Conservation (phyloP, 2,113 vertebrate genomes). For the Podiceps cristatus region DNA sequence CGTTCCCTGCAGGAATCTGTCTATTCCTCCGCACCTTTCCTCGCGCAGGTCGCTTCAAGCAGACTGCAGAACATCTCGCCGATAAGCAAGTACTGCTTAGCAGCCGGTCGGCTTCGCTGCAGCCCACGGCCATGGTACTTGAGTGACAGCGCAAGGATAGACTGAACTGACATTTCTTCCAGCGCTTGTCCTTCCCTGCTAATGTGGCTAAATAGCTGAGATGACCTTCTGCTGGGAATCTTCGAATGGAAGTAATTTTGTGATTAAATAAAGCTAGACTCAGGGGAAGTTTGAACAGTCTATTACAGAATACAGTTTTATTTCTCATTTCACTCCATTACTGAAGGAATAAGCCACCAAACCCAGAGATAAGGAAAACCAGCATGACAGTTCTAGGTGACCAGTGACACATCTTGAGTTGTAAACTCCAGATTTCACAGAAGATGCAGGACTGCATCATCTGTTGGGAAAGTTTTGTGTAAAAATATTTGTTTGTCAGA, state of each 20-base stretch:
- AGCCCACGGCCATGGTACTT: not conserved
- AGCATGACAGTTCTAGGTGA: not conserved
- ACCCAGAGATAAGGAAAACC: not conserved
- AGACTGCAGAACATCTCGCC: not conserved
- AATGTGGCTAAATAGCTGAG: not conserved
- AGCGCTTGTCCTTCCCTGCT: not conserved
- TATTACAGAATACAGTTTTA: not conserved
- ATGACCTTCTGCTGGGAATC: constrained; percentile 15
- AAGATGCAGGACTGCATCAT: not conserved
- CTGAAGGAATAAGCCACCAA: not conserved
- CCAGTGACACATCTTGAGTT: not conserved
- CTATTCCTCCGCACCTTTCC: not conserved
- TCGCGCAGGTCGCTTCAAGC: not conserved
- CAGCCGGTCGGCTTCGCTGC: not conserved
- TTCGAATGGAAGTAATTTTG: not conserved
- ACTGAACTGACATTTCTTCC: constrained; percentile 18
- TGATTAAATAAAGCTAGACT: not conserved
- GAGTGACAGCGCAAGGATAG: not conserved
- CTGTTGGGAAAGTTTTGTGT: not conserved
- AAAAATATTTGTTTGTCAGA: not conserved
- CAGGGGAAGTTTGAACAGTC: not conserved
- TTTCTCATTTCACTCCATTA: not conserved
- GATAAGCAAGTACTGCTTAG: not conserved
- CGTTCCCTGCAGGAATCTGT: fast-evolving
- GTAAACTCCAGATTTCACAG: not conserved